These are phyloP conservation scores for Tragopan temminckii DNA, from an alignment of 2,797 vertebrate species.

Conservation along the genomic window DNA sequence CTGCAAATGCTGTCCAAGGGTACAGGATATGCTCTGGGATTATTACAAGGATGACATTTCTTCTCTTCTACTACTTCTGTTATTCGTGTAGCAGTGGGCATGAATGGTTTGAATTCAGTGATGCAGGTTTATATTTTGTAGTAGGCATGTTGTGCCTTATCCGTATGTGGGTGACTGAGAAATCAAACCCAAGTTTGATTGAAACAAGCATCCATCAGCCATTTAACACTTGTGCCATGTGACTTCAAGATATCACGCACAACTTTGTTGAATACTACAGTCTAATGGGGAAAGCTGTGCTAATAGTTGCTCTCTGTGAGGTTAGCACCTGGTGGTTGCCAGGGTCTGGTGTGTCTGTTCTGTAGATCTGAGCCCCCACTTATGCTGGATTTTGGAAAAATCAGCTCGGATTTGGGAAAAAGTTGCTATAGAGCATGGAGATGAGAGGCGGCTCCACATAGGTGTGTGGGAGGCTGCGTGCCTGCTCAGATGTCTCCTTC, in stretches of 20 bases:
- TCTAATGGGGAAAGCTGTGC: background rate
- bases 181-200: background rate
- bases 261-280: background rate
- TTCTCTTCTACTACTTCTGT: background rate
- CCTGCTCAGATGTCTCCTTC: background rate
- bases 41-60: background rate
- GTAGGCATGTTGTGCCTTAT: background rate
- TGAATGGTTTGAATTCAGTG: background rate
- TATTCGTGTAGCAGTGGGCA: rapidly evolving
- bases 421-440: background rate
- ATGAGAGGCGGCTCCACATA: background rate
- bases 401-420: rapidly evolving
- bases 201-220: background rate
- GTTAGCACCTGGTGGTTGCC: background rate
- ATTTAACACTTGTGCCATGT: background rate
- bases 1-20: background rate
- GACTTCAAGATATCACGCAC: background rate
- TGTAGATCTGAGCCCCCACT: background rate
- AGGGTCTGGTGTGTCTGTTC: background rate
- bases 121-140: background rate
- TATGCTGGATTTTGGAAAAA: too few relatives aligned
- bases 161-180: background rate
- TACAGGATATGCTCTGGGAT: background rate
- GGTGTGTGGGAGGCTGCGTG: background rate
- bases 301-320: background rate